A percentile compares a stretch with the other conserved stretches of the same genome.
Evolutionary conservation across 2,888 invertebrate genomes (phyloP).

Genomic region (Protophormia terraenovae): DNA sequence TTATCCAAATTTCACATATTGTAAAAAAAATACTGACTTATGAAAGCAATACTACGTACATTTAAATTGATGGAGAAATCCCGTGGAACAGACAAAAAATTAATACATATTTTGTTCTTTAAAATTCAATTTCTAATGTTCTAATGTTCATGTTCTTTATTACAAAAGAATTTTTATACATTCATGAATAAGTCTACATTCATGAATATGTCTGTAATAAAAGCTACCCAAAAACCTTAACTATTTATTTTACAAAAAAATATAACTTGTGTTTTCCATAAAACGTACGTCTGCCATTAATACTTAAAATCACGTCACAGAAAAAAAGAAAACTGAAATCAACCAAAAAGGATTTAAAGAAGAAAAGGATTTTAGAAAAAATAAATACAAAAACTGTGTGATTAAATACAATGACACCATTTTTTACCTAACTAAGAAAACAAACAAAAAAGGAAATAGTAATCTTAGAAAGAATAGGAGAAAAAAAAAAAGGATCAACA

Average conservation of each 20-base stretch:
- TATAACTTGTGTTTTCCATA: neutral
- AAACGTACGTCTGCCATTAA: conserved; percentile 30
- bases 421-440: neutral
- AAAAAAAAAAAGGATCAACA: neutral
- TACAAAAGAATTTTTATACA: neutral
- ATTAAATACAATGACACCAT: conserved; percentile 45
- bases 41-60: too few relatives aligned
- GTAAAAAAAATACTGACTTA: too few relatives aligned
- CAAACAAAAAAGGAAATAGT: neutral
- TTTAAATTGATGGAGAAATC: too few relatives aligned
- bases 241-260: neutral
- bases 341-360: neutral
- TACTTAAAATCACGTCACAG: conserved; percentile 26
- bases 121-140: neutral
- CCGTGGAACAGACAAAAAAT: neutral
- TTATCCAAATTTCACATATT: too few relatives aligned
- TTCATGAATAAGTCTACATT: neutral
- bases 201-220: neutral
- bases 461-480: neutral
- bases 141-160: too few relatives aligned
- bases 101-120: neutral
- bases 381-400: neutral
- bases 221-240: neutral
- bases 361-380: conserved; percentile 21
- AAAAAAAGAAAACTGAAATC: neutral